Percentiles rank a stretch among this genome's conserved stretches.
These are phyloP conservation scores for Drosophila stalkeri DNA, from an alignment of 2,888 invertebrate genomes.

Conservation along the genomic window DNA sequence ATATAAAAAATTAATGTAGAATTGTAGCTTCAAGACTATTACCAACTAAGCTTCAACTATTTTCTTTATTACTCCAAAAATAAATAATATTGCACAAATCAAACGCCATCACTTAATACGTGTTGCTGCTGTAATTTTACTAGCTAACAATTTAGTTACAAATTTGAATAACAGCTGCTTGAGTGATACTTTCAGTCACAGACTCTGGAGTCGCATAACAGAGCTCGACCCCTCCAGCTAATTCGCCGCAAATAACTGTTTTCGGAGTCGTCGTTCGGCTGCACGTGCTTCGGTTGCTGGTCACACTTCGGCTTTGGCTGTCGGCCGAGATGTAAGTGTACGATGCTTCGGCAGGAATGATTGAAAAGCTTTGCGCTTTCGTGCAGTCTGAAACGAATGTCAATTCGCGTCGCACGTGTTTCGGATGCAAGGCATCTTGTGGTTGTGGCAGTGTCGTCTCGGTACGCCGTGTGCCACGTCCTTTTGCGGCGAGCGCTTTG, in stretches of 20 bases:
- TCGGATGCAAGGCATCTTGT: slow-evolving; percentile 18
- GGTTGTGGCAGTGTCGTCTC: slow-evolving; percentile 30
- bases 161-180: background rate
- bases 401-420: slow-evolving; percentile 72
- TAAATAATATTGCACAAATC: too few species aligned
- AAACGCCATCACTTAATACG: too few species aligned
- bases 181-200: too few species aligned
- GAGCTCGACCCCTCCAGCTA: slow-evolving; percentile 15
- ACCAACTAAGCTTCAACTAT: too few species aligned
- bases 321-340: slow-evolving; percentile 12
- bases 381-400: slow-evolving; percentile 60
- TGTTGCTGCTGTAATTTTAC: too few species aligned
- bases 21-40: too few species aligned
- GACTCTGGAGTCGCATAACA: background rate
- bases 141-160: background rate
- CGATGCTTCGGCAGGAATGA: slow-evolving; percentile 28
- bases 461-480: slow-evolving; percentile 29
- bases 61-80: too few species aligned
- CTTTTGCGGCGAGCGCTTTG: slow-evolving; percentile 33
- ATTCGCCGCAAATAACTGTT: slow-evolving; percentile 44
- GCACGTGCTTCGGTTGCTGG: slow-evolving; percentile 2
- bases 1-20: too few species aligned
- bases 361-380: slow-evolving; percentile 52
- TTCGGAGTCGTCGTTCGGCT: slow-evolving; percentile 47
- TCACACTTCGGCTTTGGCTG: slow-evolving; percentile 12